Evolutionary conservation across 2,797 vertebrate species (phyloP).

Genomic region (Acipenser ruthenus): DNA sequence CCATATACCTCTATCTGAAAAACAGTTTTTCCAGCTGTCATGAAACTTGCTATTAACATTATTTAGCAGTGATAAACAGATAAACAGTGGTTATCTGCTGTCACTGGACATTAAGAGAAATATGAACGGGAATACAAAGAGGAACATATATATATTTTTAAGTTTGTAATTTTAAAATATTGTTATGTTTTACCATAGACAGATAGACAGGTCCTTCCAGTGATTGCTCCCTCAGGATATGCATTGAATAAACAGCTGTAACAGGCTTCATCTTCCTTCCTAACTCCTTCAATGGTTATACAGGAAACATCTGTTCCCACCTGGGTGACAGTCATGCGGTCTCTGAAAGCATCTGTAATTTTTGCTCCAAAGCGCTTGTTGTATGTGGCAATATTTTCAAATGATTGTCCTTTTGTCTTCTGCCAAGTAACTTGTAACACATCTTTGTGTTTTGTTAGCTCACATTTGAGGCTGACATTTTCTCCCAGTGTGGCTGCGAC

Average conservation of each 20-base stretch:
- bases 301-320: slow-evolving; percentile 25
- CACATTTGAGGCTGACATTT: slow-evolving; percentile 13
- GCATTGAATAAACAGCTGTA: slow-evolving; percentile 35
- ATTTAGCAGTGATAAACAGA: no score
- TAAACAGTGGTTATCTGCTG: no score
- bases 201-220: slow-evolving; percentile 21
- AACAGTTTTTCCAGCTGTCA: no score
- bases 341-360: not conserved
- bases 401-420: not conserved
- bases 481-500: slow-evolving; percentile 16
- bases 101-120: no score
- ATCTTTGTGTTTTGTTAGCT: slow-evolving; percentile 1
- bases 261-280: slow-evolving; percentile 22
- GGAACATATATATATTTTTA: no score
- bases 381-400: slow-evolving; percentile 10
- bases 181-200: slow-evolving; percentile 21
- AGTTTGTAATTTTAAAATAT: no score
- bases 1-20: no score
- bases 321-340: slow-evolving; percentile 10
- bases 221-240: slow-evolving; percentile 21
- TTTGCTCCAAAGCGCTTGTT: fast-evolving
- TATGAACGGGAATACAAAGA: no score
- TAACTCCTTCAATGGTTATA: slow-evolving; percentile 25
- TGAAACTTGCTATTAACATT: no score
- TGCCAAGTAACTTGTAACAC: slow-evolving; percentile 38